Base-by-base conservation (phyloP, 2,113 vertebrate genomes). In the Cyphotilapia sp. region DNA sequence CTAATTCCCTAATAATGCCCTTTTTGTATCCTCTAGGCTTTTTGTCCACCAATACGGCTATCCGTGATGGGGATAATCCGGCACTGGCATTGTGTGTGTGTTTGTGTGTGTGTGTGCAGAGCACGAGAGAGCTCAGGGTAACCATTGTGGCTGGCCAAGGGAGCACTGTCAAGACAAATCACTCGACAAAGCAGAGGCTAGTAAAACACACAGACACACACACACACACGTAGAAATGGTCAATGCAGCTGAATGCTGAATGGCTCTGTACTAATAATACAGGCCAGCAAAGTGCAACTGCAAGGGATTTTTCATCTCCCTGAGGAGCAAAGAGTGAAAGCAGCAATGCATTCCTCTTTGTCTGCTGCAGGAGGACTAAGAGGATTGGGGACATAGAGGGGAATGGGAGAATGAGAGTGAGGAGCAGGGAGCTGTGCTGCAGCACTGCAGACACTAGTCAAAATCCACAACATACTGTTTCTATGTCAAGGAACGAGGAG, bases 251-350 rank as follows among this genome's bases (percentile, higher is more conserved):
- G 90, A 89, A 87, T 78, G 38, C 90, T 76, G 89, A 85, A 93
- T 53, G 66, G 88, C 80, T 91, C 86, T 66, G 80, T 71, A 45
- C 85, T 93, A 93, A 93, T 94, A 94, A 94, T 87, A 94, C 90
- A 92, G 89, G 87, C 88, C 86, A 84, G 92, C 86, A 94, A 95
- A 95, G 94, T 95, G 92, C 92, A 93, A 93, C 92, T 94, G 92
- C 92, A 87, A 90, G 88, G 93, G 88, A 90, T 93, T 93, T 92
- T 93, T 94, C 85, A 88, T 91, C 89, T 93, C 94, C 91, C 92
- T 5, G 78, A 88, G 87, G 95, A 91, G 85, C 82, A 45, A 80
- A 90, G 88, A 91, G 89, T 80, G 88, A 93, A 94, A 92, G 94
- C 88, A 92, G 89, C 82, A 93, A 91, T 49, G 88, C 92, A 84